Conservation (phyloP, 1,140 invertebrate genomes). For the Araneus ventricosus region DNA sequence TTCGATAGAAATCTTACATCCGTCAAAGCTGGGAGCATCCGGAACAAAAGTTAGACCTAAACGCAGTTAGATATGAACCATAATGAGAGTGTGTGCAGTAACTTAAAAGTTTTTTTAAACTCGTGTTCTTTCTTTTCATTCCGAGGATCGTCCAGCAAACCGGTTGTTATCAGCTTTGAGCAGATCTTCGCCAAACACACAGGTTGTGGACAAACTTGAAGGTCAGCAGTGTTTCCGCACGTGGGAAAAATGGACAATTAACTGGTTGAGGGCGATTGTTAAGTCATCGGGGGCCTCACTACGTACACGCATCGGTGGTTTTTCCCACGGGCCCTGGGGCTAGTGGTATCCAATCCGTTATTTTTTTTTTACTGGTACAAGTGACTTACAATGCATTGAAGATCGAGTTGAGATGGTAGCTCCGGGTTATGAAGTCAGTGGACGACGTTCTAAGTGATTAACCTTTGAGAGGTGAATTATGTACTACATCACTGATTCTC, state of each 20-base stretch:
- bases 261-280: background rate
- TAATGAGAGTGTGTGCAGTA: background rate
- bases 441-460: background rate
- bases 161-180: constrained; percentile 37
- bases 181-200: background rate
- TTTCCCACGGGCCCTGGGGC: constrained; percentile 7
- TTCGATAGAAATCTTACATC: background rate
- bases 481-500: too few species aligned
- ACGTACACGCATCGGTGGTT: constrained; percentile 40
- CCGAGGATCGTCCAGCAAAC: background rate
- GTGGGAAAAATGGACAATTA: constrained; percentile 49
- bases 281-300: background rate
- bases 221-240: constrained; percentile 1
- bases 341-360: background rate
- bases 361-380: background rate
- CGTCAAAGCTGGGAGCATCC: background rate
- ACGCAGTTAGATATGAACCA: background rate
- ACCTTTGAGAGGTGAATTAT: too few species aligned
- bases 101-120: background rate
- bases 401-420: background rate
- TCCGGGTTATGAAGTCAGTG: background rate
- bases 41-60: background rate
- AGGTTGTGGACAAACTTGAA: constrained; percentile 5
- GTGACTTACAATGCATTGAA: background rate
- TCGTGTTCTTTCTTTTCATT: background rate